Evolutionary conservation across 1,140 invertebrate species (phyloP).

Genomic region (Ceratina calcarata): DNA sequence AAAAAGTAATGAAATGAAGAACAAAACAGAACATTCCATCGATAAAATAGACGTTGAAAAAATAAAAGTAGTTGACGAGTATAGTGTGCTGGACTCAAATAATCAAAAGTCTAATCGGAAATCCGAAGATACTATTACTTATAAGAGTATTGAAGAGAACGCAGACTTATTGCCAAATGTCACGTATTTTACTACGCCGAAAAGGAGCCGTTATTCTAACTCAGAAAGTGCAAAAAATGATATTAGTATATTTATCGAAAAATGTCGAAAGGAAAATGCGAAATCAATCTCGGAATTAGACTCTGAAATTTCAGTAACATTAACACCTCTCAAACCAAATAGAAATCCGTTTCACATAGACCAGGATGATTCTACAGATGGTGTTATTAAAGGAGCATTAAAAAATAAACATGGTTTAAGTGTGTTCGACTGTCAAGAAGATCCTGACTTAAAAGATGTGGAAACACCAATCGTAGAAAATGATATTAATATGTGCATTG

Average conservation of each 20-base stretch:
- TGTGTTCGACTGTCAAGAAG: not conserved
- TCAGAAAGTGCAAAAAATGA: slow-evolving; percentile 57
- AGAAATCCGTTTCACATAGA: slow-evolving; percentile 67
- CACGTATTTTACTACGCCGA: slow-evolving; percentile 17
- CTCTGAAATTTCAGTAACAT: slow-evolving; percentile 59
- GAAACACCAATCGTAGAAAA: not conserved
- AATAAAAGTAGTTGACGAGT: slow-evolving; percentile 31
- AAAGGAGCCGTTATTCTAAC: not conserved
- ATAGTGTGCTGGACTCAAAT: not conserved
- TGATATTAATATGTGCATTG: not conserved
- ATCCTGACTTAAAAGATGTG: not conserved
- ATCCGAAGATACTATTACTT: not conserved
- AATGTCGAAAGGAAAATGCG: slow-evolving; percentile 62
- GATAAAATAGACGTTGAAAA: not conserved
- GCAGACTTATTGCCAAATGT: slow-evolving; percentile 5
- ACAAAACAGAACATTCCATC: not conserved
- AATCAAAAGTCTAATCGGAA: not conserved
- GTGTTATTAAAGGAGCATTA: not conserved
- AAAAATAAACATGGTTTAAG: slow-evolving; percentile 8
- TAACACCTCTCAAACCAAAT: slow-evolving; percentile 3
- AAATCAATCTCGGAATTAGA: slow-evolving; percentile 52
- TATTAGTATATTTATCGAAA: slow-evolving; percentile 69
- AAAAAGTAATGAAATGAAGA: not conserved
- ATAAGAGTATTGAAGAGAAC: not conserved
- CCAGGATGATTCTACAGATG: slow-evolving; percentile 22